Evolutionary conservation across 2,888 invertebrate genomes (phyloP).

Genomic region (Conomelus anceps): DNA sequence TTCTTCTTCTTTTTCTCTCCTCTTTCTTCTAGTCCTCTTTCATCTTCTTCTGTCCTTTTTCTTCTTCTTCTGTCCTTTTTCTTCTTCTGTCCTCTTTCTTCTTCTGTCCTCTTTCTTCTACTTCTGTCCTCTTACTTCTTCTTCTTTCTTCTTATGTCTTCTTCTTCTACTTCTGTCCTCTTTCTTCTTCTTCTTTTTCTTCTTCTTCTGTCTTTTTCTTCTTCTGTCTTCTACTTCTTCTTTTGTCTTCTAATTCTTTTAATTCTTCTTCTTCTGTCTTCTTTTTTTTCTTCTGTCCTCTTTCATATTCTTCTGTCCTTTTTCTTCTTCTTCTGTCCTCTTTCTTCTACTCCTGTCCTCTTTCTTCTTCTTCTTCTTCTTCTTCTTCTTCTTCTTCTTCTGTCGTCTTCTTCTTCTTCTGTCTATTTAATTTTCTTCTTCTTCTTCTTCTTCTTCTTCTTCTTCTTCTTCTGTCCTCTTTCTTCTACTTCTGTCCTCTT

Average conservation of each 20-base stretch:
- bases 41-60: no score
- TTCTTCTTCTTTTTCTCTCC: neutral
- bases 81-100: neutral
- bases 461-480: neutral
- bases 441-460: neutral
- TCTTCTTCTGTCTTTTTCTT: neutral
- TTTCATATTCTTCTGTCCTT: neutral
- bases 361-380: neutral
- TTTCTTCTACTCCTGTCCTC: neutral
- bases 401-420: neutral
- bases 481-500: no score
- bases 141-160: neutral
- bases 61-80: no score
- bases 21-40: neutral
- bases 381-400: neutral
- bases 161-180: neutral
- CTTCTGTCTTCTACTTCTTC: neutral
- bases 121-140: no score
- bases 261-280: neutral
- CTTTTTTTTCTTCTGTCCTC: neutral
- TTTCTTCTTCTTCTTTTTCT: neutral
- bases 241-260: neutral
- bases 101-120: neutral
- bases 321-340: neutral
- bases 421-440: neutral